These are phyloP conservation scores for Podarcis cretensis DNA, from an alignment of 2,113 vertebrate species.

Conservation along the genomic window DNA sequence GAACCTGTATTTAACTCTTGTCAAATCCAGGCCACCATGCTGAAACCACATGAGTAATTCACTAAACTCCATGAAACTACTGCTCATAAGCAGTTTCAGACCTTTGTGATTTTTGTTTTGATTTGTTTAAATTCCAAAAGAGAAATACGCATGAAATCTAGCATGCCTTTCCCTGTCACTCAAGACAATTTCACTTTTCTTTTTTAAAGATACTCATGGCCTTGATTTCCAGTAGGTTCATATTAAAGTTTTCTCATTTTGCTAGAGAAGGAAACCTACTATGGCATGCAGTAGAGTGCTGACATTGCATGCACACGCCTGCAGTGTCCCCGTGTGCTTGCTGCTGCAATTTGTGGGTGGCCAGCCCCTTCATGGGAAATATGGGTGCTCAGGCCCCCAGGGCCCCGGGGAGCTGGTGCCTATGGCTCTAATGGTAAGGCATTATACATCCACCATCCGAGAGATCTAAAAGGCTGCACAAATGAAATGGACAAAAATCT, in stretches of 20 bases:
- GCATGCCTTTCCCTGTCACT: not conserved
- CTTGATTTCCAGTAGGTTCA: not conserved
- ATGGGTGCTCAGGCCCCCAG: no score
- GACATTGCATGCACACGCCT: no score
- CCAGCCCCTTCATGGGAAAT: no score
- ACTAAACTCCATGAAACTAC: not conserved
- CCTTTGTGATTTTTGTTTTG: not conserved
- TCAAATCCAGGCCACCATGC: slow-evolving; percentile 7
- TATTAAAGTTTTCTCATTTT: not conserved
- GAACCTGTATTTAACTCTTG: slow-evolving; percentile 32
- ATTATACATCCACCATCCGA: no score
- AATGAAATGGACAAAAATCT: no score
- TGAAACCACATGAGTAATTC: slow-evolving; percentile 7
- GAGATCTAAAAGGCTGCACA: no score
- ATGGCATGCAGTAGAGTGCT: no score
- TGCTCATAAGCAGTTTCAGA: slow-evolving; percentile 7
- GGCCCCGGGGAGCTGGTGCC: no score
- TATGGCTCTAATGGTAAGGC: not conserved
- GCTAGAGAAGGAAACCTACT: no score
- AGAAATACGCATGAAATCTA: not conserved
- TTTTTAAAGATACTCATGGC: not conserved
- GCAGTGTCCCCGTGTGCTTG: no score
- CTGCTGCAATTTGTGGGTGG: no score
- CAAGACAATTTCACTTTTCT: not conserved
- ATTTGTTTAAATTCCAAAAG: slow-evolving; percentile 10